These are phyloP conservation scores for Erebia epiphron DNA, from an alignment of 2,888 invertebrate species.

Conservation along the genomic window DNA sequence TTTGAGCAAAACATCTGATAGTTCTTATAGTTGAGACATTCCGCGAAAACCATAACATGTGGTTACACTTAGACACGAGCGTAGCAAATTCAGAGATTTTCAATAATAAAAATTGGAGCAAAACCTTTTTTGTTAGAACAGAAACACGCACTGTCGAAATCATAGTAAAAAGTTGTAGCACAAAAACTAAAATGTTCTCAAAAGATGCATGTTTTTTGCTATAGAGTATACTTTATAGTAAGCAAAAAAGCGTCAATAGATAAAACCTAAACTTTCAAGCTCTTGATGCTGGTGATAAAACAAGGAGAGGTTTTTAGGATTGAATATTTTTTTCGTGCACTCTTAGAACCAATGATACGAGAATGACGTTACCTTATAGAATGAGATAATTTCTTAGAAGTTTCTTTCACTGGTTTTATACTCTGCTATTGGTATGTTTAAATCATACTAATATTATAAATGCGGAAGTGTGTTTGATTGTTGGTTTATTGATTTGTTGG, in stretches of 20 bases:
- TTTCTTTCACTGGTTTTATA: too few species aligned
- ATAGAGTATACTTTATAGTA: neutral
- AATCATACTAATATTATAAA: too few species aligned
- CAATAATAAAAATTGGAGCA: constrained; percentile 17
- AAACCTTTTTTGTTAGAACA: constrained; percentile 3
- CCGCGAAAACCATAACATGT: constrained; percentile 7
- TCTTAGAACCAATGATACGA: too few species aligned
- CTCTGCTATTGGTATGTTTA: too few species aligned
- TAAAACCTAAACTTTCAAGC: constrained; percentile 22
- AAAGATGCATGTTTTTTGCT: constrained; percentile 31
- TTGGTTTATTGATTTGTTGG: too few species aligned
- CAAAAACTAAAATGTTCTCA: constrained; percentile 24
- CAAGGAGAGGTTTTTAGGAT: neutral
- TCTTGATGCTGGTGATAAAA: neutral
- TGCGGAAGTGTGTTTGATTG: too few species aligned
- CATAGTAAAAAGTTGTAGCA: constrained; percentile 8
- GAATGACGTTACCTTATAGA: too few species aligned
- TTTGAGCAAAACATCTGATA: neutral
- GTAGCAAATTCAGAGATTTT: constrained; percentile 3
- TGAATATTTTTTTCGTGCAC: neutral
- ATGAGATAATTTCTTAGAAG: too few species aligned
- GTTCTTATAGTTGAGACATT: neutral
- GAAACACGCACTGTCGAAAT: constrained; percentile 12
- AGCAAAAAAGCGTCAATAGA: constrained; percentile 33
- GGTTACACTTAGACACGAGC: constrained; percentile 15